Evolutionary conservation across 1,140 invertebrate genomes (phyloP).

Genomic region (Magallana ariakensis): DNA sequence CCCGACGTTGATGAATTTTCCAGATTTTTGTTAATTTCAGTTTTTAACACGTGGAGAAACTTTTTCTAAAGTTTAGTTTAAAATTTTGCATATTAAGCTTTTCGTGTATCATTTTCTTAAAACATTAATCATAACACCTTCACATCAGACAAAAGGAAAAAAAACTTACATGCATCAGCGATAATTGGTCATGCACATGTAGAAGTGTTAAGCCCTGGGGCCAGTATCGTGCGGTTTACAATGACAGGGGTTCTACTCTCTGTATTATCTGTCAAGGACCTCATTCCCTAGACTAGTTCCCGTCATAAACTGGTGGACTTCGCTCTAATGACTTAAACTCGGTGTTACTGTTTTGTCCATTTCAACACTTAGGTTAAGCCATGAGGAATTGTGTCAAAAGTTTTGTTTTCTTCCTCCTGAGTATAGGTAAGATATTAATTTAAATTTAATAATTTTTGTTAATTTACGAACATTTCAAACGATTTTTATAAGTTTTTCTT

Average conservation of each 20-base stretch:
- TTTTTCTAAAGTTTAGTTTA: too few species aligned
- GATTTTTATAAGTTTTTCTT: too few species aligned
- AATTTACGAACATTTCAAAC: too few species aligned
- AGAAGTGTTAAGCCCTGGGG: not conserved
- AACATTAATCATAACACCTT: too few species aligned
- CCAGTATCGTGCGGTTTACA: not conserved
- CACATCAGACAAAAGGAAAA: too few species aligned
- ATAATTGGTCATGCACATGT: constrained; percentile 7
- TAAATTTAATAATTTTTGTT: not conserved
- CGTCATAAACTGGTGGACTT: not conserved
- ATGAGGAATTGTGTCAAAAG: not conserved
- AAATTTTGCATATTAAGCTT: too few species aligned
- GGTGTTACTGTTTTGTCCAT: not conserved
- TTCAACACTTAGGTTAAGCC: not conserved
- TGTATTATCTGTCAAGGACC: not conserved
- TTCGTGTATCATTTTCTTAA: too few species aligned
- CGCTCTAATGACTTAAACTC: not conserved
- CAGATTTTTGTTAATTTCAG: too few species aligned
- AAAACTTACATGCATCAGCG: not conserved
- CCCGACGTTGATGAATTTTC: too few species aligned
- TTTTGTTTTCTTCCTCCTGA: not conserved
- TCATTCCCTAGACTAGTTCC: not conserved
- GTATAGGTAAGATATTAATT: not conserved
- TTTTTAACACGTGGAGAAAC: too few species aligned
- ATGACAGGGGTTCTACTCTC: not conserved